These are phyloP conservation scores for Micoletzkya japonica DNA, from an alignment of 2,888 invertebrate species.

Conservation along the genomic window DNA sequence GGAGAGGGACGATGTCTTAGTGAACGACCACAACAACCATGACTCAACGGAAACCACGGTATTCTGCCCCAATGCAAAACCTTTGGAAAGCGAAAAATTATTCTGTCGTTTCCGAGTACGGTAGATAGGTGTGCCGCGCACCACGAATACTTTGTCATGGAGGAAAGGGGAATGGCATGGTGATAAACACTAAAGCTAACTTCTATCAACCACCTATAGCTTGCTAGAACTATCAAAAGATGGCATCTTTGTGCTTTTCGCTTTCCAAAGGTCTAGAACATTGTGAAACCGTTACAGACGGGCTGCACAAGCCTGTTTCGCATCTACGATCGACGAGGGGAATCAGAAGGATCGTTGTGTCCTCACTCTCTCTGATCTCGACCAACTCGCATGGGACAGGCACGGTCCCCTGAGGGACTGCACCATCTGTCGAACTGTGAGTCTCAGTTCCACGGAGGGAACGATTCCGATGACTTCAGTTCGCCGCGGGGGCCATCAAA, in stretches of 20 bases:
- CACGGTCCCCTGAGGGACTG: slow-evolving; percentile 62
- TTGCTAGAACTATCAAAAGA: neutral
- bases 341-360: slow-evolving; percentile 61
- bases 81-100: no score
- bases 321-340: slow-evolving; percentile 59
- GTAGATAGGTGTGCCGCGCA: no score
- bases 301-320: slow-evolving; percentile 59
- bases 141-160: no score
- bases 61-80: no score
- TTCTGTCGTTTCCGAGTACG: no score
- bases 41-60: neutral
- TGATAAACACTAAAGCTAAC: no score
- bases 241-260: no score
- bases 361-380: slow-evolving; percentile 50
- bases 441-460: slow-evolving; percentile 8
- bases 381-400: slow-evolving; percentile 61
- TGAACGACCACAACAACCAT: neutral
- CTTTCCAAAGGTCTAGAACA: no score
- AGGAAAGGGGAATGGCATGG: no score
- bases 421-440: slow-evolving; percentile 60
- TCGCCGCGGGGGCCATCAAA: slow-evolving; percentile 61
- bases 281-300: slow-evolving; percentile 50
- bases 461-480: slow-evolving; percentile 35
- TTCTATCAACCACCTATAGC: no score
- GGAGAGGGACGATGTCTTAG: no score